Conservation (phyloP, 1,140 invertebrate species). For the Drosophila pseudoananassae region DNA sequence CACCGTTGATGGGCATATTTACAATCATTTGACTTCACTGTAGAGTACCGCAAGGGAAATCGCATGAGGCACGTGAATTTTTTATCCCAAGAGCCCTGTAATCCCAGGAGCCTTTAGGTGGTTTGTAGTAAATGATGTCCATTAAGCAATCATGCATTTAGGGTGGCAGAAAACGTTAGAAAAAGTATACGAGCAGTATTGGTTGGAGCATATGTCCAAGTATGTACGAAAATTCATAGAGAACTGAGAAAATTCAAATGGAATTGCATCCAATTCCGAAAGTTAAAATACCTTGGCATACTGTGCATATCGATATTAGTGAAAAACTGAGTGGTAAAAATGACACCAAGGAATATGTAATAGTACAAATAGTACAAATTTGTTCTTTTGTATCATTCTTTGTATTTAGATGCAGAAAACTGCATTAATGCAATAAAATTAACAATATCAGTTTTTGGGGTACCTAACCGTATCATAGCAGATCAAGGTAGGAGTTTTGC, state of each 20-base stretch:
- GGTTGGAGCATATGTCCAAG: not conserved
- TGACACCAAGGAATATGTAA: not conserved
- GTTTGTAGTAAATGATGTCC: not conserved
- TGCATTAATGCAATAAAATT: too few species aligned
- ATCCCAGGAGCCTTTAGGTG: not conserved
- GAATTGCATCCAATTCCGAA: too few species aligned
- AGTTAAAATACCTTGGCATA: not conserved
- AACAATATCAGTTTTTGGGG: too few species aligned
- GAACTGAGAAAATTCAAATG: not conserved
- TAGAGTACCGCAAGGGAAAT: not conserved
- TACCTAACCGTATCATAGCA: too few species aligned
- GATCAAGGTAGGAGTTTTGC: too few species aligned
- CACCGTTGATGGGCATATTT: not conserved
- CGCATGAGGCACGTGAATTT: too few species aligned
- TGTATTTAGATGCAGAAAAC: too few species aligned
- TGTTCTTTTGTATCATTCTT: too few species aligned
- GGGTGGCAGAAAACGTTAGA: not conserved
- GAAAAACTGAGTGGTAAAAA: not conserved
- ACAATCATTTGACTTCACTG: slow-evolving; percentile 3
- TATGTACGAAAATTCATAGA: not conserved
- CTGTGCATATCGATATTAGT: not conserved
- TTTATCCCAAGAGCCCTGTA: too few species aligned
- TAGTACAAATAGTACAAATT: slow-evolving; percentile 2
- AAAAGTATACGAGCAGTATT: not conserved
- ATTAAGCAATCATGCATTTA: not conserved